Conservation (phyloP, 1,140 invertebrate genomes). For the Brachionus rotundiformis region DNA sequence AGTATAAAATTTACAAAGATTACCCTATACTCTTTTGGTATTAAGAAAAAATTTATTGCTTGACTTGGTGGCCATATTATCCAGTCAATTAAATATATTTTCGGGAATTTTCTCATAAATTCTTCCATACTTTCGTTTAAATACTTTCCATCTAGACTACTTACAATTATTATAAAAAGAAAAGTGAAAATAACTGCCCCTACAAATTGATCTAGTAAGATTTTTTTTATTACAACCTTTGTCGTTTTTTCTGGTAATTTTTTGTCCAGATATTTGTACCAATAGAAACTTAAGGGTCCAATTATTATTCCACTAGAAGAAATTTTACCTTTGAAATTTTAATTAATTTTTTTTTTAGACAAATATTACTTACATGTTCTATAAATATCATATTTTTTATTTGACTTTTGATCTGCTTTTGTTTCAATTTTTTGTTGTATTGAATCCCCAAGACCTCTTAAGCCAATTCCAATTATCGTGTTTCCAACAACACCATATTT, state of each 20-base stretch:
- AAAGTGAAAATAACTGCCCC: conserved; percentile 53
- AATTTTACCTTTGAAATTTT: conserved; percentile 52
- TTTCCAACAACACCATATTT: conserved; percentile 32
- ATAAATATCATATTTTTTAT: neutral
- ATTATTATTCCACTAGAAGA: conserved; percentile 50
- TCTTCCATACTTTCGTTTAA: conserved; percentile 52
- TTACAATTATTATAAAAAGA: conserved; percentile 54
- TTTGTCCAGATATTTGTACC: conserved; percentile 54
- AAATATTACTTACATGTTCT: conserved; percentile 31
- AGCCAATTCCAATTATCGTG: conserved; percentile 4
- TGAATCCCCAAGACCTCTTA: conserved; percentile 11
- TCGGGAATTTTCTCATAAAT: conserved; percentile 54
- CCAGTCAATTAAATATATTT: conserved; percentile 55
- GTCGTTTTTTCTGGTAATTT: conserved; percentile 40
- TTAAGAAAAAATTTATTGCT: conserved; percentile 54
- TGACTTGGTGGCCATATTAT: conserved; percentile 55
- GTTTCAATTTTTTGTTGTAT: conserved; percentile 49
- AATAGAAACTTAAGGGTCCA: conserved; percentile 53
- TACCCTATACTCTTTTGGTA: conserved; percentile 54
- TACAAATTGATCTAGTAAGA: conserved; percentile 54
- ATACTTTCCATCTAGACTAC: conserved; percentile 52
- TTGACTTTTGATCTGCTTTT: neutral
- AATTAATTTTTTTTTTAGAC: neutral
- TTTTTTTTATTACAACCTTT: conserved; percentile 53
- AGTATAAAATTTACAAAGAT: conserved; percentile 53